Base-by-base conservation (phyloP, 2,888 invertebrate species). In the Amphipoea lucens region DNA sequence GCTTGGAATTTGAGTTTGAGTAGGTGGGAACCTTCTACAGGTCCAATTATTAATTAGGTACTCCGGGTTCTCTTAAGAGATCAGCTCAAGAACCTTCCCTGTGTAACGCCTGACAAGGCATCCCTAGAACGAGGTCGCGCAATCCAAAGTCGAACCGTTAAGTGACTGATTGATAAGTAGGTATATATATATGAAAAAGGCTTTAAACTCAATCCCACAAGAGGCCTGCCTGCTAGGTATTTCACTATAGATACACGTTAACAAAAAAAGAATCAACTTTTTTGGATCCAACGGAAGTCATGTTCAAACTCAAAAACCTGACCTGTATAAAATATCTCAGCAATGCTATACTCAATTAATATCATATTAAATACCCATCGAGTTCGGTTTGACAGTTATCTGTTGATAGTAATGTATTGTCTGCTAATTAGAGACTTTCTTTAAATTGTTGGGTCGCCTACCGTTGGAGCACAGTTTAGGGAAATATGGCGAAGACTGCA, bases 291-390 rank as follows among this genome's bases (percentile, higher is more conserved):
- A 14, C 29, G 14, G 29, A 12, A 57, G 69, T 51, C 12, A n/a
- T 29, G 23, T 74, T 20, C 2, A 60, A 40, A 66, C 42, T 62
- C 3, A 45, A 70, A 69, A 84, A 84, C 81, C 29, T n/a, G 72
- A 51, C 9, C 7, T 20, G 5, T 42, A n/a, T 11, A 63, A 74
- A 65, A 54, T 81, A 81, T 76, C 66, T 76, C 14, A 82, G 20
- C 72, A 78, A 84, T 86, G 83, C 40, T 48, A 5, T 3, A 40
- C 23, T 45, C 73, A 78, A 84, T 84, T 84, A 86, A 78, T 60
- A 51, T 60, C 71, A 23, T 29, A 86, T 85, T 86, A 79, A 79
- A 86, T 74, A 69, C 1, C 60, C 51, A 86, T 84, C 45, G 73
- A 54, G 62, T n/a, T 75, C 17, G 45, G 57, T 75, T 70, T 12